Evolutionary conservation across 2,797 vertebrate genomes (phyloP).

Genomic region (Salarias fasciatus): DNA sequence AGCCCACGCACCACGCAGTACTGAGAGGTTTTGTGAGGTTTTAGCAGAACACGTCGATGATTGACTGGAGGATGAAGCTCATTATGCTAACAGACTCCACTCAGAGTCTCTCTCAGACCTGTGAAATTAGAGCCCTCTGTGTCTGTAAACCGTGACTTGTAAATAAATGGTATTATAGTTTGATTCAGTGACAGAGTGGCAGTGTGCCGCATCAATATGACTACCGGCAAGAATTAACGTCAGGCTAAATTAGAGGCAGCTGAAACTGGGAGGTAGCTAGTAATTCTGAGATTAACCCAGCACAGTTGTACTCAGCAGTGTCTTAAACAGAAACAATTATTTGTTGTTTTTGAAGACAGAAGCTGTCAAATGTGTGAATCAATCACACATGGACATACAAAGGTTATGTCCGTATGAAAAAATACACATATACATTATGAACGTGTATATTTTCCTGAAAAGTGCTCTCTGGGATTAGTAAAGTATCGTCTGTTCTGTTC

Average conservation of each 20-base stretch:
- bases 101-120: conserved; percentile 41
- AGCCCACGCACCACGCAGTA: conserved; percentile 14
- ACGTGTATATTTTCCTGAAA: too few relatives aligned
- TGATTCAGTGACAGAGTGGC: conserved; percentile 59
- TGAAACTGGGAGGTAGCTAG: conserved; percentile 40
- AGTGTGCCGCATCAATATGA: conserved; percentile 59
- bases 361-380: conserved; percentile 11
- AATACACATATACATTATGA: background rate
- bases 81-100: conserved; percentile 34
- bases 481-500: too few relatives aligned
- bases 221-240: conserved; percentile 61
- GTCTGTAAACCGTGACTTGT: conserved; percentile 58
- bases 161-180: conserved; percentile 64
- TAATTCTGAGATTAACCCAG: conserved; percentile 41
- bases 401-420: background rate
- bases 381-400: background rate
- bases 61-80: conserved; percentile 39
- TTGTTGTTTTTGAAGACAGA: conserved; percentile 14
- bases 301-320: conserved; percentile 23
- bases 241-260: conserved; percentile 58
- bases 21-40: conserved; percentile 35
- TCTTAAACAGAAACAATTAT: background rate
- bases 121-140: conserved; percentile 48
- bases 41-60: conserved; percentile 32
- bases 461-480: too few relatives aligned